phyloP scores from a whole-genome alignment of 1,140 invertebrate genomes.

The Aphis gossypii region DNA sequence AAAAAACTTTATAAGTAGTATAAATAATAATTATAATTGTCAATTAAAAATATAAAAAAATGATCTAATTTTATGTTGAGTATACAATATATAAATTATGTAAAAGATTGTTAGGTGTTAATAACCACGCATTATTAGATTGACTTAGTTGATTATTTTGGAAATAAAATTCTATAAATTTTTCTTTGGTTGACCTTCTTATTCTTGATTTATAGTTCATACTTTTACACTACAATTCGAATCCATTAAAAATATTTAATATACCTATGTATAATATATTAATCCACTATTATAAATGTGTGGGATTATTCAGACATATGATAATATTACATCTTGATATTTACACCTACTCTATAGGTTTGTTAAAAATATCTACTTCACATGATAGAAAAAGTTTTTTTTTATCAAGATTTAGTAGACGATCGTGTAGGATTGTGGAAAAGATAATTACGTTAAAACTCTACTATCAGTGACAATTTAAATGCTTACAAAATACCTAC shows the following conservation, averaged over 20 bases:
- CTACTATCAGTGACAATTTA: not conserved
- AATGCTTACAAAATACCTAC: not conserved
- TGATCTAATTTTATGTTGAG: no score
- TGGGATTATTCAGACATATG: not conserved
- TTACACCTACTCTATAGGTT: conserved; percentile 29
- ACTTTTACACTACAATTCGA: not conserved
- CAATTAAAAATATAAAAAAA: not conserved
- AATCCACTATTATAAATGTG: not conserved
- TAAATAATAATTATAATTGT: not conserved
- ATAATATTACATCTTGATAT: conserved; percentile 5
- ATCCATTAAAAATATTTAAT: not conserved
- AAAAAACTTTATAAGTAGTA: not conserved
- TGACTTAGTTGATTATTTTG: not conserved
- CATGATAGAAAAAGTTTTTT: conserved; percentile 4
- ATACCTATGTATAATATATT: not conserved
- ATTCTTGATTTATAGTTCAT: not conserved
- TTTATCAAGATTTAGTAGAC: not conserved
- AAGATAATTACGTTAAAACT: not conserved
- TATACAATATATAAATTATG: no score
- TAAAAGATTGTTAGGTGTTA: no score
- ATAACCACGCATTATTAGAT: not conserved
- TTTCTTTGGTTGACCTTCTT: not conserved
- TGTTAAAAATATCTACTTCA: not conserved
- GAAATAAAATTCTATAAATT: not conserved
- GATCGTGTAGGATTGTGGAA: not conserved